Base-by-base conservation (phyloP, 2,113 vertebrate genomes). In the Rhizomys pruinosus region DNA sequence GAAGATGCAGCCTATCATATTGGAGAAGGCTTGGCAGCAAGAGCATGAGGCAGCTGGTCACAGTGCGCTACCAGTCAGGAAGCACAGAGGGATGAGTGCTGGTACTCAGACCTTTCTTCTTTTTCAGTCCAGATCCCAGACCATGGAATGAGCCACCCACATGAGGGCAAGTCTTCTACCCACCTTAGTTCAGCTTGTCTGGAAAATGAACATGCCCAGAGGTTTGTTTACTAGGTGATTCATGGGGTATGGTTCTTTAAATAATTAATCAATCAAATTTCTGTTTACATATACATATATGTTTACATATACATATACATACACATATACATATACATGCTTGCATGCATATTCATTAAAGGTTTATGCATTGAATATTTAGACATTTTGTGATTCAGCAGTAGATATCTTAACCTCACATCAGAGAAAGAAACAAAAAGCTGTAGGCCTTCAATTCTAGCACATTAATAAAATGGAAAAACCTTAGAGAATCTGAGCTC, bases 391-490 rank as follows among this genome's bases (percentile, higher is more conserved):
- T 90, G 32, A 57, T 91, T 23, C 5, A 66, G 20, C 59, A n/a
- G 37, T 66, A 37, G 13, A n/a, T 57, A 55, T 66, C 19, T 78
- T 74, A 61, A 7, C 17, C 81, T 93, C 34, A 57, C 4, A 57
- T 1, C 52, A 90, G 59, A 88, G 39, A 92, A 87, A 78, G 44
- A 96, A 84, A 87, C 44, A 34, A 73, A 74, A 87, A 61, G n/a
- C 7, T 29, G 2, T 9, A 91, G 52, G 7, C 20, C 71, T 89
- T 80, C 71, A 90, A 61, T 93, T 94, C 42, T 92, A 84, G 17
- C 93, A 84, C n/a, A 77, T 39, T 89, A 90, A 84, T 91, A 86
- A 61, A 88, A 90, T 63, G 52, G 59, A 78, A 94, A 91, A 17
- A 47, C 16, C 66, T 66, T 66, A 90, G 8, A 69, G 25, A 92